A percentile compares a stretch with the other conserved stretches of the same genome.
Conservation (phyloP, 2,113 vertebrate species). For the Hassar affinis region DNA sequence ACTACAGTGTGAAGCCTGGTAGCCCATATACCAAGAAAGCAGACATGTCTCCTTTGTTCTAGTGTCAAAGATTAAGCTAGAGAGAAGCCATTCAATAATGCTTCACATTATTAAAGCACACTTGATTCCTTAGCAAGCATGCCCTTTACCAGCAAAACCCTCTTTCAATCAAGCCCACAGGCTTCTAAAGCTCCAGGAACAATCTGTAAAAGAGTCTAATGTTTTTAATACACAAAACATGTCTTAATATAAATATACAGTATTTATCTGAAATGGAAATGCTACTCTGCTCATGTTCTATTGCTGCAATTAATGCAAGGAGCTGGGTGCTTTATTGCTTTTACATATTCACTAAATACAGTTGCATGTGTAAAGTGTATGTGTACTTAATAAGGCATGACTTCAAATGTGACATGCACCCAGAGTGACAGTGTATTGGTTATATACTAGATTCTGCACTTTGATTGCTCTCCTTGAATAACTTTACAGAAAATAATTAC, state of each 20-base stretch:
- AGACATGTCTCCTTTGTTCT: constrained; percentile 2
- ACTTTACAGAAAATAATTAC: background rate
- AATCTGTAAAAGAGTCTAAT: background rate
- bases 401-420: background rate
- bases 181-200: background rate
- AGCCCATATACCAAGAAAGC: background rate
- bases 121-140: background rate
- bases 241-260: background rate
- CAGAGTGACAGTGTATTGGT: background rate
- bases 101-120: constrained; percentile 18
- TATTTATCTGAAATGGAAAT: background rate
- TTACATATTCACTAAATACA: constrained; percentile 10
- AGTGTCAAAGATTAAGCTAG: constrained; percentile 17
- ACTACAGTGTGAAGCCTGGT: background rate
- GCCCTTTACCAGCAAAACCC: background rate
- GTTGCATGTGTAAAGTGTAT: background rate
- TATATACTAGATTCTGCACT: background rate
- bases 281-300: background rate
- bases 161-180: background rate
- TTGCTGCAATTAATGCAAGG: background rate
- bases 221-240: background rate
- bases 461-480: constrained; percentile 10
- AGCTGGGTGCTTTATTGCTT: background rate
- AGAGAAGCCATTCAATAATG: constrained; percentile 18
- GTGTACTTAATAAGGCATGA: background rate